Conservation (phyloP, 92 coral and sea anemone species). For the Paragorgia papillata region DNA sequence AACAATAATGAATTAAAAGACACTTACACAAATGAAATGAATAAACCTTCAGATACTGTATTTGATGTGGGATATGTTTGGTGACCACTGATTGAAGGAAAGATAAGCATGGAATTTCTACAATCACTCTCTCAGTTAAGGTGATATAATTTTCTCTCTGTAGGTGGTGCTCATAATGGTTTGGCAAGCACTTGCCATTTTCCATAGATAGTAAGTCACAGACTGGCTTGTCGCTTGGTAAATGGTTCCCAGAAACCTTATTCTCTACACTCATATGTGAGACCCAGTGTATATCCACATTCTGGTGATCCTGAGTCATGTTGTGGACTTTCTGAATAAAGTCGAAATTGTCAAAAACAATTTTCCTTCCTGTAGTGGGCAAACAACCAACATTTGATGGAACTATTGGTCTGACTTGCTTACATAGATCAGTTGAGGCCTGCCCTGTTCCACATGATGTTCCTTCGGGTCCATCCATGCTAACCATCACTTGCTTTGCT, state of each 20-base stretch:
- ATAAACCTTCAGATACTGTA: constrained; percentile 64
- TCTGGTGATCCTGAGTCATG: constrained; percentile 63
- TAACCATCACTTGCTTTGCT: background rate
- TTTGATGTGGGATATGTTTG: constrained; percentile 59
- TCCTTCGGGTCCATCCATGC: background rate
- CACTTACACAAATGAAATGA: too few species aligned
- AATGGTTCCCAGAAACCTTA: constrained; percentile 58
- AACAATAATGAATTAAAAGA: too few species aligned
- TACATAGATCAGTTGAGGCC: too few species aligned
- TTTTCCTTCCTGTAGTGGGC: constrained; percentile 41
- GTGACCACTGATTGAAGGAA: constrained; percentile 44
- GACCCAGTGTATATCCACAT: constrained; percentile 61
- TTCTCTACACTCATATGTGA: constrained; percentile 59
- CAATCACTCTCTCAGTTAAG: constrained; percentile 51
- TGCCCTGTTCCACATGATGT: too few species aligned
- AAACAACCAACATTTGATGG: background rate
- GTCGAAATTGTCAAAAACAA: constrained; percentile 70
- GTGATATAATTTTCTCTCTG: constrained; percentile 59
- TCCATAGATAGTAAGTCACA: constrained; percentile 48
- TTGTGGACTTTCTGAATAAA: constrained; percentile 59
- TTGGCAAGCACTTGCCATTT: constrained; percentile 61
- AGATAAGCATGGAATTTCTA: constrained; percentile 47
- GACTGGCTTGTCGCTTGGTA: constrained; percentile 39
- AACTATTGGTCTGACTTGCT: too few species aligned
- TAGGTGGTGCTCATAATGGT: constrained; percentile 50